Evolutionary conservation across 2,888 invertebrate species (phyloP), one percentile per base, ranked within the genome.

Genomic region (Pyrrhosoma nymphula): DNA sequence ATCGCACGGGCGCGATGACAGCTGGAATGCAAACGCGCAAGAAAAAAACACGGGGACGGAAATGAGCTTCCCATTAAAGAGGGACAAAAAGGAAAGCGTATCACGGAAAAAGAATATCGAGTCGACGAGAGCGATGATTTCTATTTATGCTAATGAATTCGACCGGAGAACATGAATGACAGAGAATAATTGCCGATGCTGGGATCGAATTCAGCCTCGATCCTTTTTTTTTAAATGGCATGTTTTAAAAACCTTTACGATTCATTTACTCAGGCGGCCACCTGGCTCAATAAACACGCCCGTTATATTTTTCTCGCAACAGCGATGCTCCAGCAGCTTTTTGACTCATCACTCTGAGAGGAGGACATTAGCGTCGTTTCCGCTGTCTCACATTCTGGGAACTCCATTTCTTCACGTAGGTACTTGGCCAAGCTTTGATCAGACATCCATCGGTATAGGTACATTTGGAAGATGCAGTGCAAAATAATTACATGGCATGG

Each of bases 1-100:
- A 47, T 75, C 69, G 93, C 69, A 30, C 47, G n/a, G 93, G 69
- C 55, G 69, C 26, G 91, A 91, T 91, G 91, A 91, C 91, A 91
- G 91, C 35, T 20, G 91, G 91, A 93, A 69, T 93, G 26, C 55
- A 93, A 69, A 93, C 47, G 47, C 20, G 60, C 60, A 20, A 60
- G 20, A 60, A 93, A 69, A 82, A 82, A 69, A 75, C 26, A n/a
- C 26, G 47, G 69, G 69, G 18, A 39, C 20, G 56, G 60, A 91
- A 91, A 91, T n/a, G 69, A n/a, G 75, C 35, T 39, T 91, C 63
- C 39, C 91, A 69, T 82, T 82, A 82, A 47, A 82, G 82, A 82
- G 82, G 35, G 35, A 82, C 35, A 82, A 82, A 82, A 82, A 82
- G 10, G 35, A 35, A 60, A 69, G 35, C 16, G 35, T 82, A 82